Conservation (phyloP, 2,888 invertebrate species). For the Tachystola acroxantha region DNA sequence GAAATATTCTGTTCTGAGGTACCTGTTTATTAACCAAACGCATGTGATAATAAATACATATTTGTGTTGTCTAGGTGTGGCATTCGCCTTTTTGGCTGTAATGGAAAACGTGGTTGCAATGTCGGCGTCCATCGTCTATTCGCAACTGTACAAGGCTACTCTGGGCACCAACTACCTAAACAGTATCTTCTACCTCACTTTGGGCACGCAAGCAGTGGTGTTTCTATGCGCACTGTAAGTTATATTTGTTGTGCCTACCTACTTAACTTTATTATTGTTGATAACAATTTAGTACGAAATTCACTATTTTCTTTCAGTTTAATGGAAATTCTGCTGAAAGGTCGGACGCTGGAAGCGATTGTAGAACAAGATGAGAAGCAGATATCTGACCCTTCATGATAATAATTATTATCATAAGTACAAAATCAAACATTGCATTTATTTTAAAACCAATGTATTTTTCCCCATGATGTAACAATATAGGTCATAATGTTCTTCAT, state of each 20-base stretch:
- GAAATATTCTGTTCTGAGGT: too few species aligned
- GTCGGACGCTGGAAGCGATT: slow-evolving; percentile 34
- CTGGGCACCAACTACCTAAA: slow-evolving; percentile 73
- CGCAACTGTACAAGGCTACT: slow-evolving; percentile 84
- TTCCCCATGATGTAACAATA: too few species aligned
- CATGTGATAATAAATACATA: too few species aligned
- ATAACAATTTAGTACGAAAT: too few species aligned
- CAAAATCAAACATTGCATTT: too few species aligned
- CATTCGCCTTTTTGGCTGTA: slow-evolving; percentile 86
- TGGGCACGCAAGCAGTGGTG: slow-evolving; percentile 82
- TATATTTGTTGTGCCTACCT: too few species aligned
- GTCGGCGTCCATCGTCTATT: slow-evolving; percentile 84
- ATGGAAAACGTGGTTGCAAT: slow-evolving; percentile 89
- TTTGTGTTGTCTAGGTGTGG: slow-evolving; percentile 78
- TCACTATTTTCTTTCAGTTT: slow-evolving; percentile 39
- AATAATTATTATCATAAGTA: too few species aligned
- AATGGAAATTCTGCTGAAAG: slow-evolving; percentile 48
- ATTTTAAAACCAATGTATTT: too few species aligned
- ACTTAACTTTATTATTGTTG: too few species aligned
- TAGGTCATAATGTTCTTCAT: too few species aligned
- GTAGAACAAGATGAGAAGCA: slow-evolving; percentile 1
- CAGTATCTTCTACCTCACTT: slow-evolving; percentile 85
- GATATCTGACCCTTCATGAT: not conserved
- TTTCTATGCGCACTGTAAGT: slow-evolving; percentile 84
- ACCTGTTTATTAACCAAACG: too few species aligned